phyloP scores from a whole-genome alignment of 2,113 vertebrate species.

The Camarhynchus parvulus region DNA sequence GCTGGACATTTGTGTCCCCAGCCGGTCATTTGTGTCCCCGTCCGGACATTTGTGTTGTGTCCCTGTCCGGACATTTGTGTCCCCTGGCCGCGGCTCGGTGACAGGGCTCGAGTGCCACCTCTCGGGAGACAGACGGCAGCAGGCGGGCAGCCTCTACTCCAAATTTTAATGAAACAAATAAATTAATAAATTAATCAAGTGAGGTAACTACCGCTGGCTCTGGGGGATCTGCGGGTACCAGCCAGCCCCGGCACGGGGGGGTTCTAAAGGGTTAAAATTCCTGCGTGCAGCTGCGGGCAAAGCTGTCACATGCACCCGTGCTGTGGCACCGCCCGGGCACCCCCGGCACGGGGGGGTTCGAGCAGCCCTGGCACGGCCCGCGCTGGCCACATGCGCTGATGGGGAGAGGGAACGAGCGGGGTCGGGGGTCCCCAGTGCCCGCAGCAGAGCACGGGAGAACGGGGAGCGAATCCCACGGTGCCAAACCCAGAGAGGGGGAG shows the following conservation, averaged over 20 bases:
- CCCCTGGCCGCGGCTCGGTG: rapidly evolving
- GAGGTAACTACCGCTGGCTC: conserved; percentile 82
- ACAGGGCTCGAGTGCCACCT: conserved; percentile 43
- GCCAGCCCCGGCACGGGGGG: conserved; percentile 24
- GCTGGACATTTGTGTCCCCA: not conserved
- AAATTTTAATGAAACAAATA: conserved; percentile 95
- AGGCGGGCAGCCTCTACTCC: conserved; percentile 76
- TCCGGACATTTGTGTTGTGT: too few relatives aligned
- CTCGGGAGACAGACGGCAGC: conserved; percentile 8
- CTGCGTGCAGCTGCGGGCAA: conserved; percentile 58
- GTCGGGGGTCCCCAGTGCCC: not conserved
- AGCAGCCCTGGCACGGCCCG: not conserved
- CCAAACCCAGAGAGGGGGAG: not conserved
- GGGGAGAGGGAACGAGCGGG: not conserved
- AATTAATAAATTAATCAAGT: conserved; percentile 94
- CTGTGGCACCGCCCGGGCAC: not conserved
- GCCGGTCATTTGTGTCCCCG: rapidly evolving
- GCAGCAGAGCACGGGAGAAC: not conserved
- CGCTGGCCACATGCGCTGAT: conserved; percentile 32
- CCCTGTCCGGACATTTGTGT: not conserved
- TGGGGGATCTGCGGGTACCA: conserved; percentile 61
- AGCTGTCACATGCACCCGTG: conserved; percentile 49
- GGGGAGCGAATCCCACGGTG: not conserved
- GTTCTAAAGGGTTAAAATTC: not conserved
- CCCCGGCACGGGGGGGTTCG: not conserved